phyloP scores from a whole-genome alignment of 2,113 vertebrate genomes.

The Cinclus cinclus region DNA sequence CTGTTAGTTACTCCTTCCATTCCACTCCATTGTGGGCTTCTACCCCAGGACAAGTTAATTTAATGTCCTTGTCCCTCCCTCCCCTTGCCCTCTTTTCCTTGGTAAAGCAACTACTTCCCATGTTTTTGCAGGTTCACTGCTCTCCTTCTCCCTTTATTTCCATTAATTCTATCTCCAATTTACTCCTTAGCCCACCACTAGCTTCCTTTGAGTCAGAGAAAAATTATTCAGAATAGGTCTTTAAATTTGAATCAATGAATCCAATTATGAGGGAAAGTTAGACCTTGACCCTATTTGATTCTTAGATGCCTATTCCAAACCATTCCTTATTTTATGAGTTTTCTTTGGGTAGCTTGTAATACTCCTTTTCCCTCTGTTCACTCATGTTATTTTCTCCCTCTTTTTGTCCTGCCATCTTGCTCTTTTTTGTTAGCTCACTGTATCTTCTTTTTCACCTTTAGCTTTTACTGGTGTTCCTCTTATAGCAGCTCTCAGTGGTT shows the following conservation, averaged over 20 bases:
- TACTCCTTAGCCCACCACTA: not conserved
- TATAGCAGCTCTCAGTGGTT: not conserved
- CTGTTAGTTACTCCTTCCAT: not conserved
- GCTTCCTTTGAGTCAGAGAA: not conserved
- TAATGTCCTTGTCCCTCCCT: fast-evolving
- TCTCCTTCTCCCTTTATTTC: not conserved
- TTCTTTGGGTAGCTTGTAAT: not conserved
- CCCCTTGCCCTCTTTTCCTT: not conserved
- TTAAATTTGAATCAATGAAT: not conserved
- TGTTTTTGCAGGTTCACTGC: not conserved
- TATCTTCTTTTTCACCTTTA: not conserved
- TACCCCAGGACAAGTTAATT: not conserved
- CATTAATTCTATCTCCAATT: not conserved
- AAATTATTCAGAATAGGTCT: not conserved
- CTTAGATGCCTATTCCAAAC: not conserved
- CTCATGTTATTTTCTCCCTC: not conserved
- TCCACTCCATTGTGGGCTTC: not conserved
- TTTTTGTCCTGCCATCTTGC: not conserved
- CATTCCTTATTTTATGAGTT: not conserved
- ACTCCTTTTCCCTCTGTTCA: not conserved
- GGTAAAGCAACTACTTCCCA: not conserved
- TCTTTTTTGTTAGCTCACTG: not conserved
- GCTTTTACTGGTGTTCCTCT: not conserved
- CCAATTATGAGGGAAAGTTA: not conserved
- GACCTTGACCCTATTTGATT: not conserved